Evolutionary conservation across 2,113 vertebrate genomes (phyloP), one percentile per base, ranked within the genome.

Genomic region (Chaenogobius annularis): DNA sequence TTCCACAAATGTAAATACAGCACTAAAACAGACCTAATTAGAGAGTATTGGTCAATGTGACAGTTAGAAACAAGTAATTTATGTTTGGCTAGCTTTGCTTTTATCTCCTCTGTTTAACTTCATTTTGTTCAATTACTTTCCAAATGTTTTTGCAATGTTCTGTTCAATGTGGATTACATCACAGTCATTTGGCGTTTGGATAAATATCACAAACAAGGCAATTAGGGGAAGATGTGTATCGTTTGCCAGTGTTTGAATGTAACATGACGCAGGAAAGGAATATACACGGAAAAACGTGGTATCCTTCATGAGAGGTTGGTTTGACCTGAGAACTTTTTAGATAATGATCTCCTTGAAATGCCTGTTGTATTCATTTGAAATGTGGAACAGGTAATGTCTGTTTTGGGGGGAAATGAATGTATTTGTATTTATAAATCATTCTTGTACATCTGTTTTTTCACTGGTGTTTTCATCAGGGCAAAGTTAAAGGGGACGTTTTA

Each of bases 151-250:
- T 40, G 35, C 35, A 6, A 35, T 35, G 3, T 40, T 40, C 37
- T 47, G 77, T 83, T 79, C 82, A 75, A 77, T 72, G 72, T 50
- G 64, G 69, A 17, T 75, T n/a, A 79, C 84, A 84, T 80, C 75
- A 63, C 71, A 35, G 78, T 86, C 62, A 85, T 88, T 83, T 79
- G 52, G 19, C 48, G 11, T 65, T 68, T 80, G 10, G 5, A 68
- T 83, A 83, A 86, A 85, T 81, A 81, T 71, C 13, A 46, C 65
- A 78, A 85, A 82, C 80, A 68, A 59, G 43, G 68, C 69, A 72
- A 81, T 88, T 88, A 84, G 66, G 11, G 66, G 65, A 73, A 83
- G 75, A 86, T 86, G 74, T 80, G 72, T 69, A 68, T 81, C 68
- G 72, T 65, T 26, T 47, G 14, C 23, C 17, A 23, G 64, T 59